Base-by-base conservation (phyloP, 2,113 vertebrate species). In the Dunckerocampus dactyliophorus region DNA sequence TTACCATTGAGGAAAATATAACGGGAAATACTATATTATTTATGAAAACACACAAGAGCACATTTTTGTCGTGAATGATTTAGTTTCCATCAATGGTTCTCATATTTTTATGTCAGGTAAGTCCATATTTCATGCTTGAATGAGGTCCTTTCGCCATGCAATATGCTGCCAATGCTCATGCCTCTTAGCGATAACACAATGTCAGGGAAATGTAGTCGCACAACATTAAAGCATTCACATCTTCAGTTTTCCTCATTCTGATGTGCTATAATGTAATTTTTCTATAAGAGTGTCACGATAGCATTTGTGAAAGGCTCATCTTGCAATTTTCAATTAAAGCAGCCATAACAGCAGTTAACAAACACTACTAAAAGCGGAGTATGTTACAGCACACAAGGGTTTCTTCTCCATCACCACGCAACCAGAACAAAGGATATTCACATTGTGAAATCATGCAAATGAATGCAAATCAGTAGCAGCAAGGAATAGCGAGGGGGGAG, bases 381-480 rank as follows among this genome's bases (percentile, higher is more conserved):
- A 61, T 68, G 70, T 81, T 75, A 73, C 56, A 65, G 68, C 46
- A 9, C 53, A 50, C 1, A 34, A 34, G 31, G 7, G 7, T 34
- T 68, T 72, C 83, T 79, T 73, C 85, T 73, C 67, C 84, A 86
- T 88, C 86, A 91, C 92, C 88, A 88, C 92, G 74, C 85, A 86
- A 80, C 80, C 87, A 91, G 91, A 95, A 94, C 91, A 94, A 95
- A 93, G 92, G 85, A 88, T 82, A 74, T 87, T 86, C 90, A 84
- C 87, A 90, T 91, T 86, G 89, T 88, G 85, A 92, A 88, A 81
- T 81, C 75, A 92, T 93, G 92, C 88, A 94, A 93, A 93, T 94
- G 80, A 89, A 91, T 88, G 90, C 86, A 93, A 94, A 94, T 94
- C 87, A 91, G 87, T 85, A 87, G 87, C 89, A 90, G 89, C 83